Evolutionary conservation across 2,888 invertebrate species (phyloP).

Genomic region (Acrobasis suavella): DNA sequence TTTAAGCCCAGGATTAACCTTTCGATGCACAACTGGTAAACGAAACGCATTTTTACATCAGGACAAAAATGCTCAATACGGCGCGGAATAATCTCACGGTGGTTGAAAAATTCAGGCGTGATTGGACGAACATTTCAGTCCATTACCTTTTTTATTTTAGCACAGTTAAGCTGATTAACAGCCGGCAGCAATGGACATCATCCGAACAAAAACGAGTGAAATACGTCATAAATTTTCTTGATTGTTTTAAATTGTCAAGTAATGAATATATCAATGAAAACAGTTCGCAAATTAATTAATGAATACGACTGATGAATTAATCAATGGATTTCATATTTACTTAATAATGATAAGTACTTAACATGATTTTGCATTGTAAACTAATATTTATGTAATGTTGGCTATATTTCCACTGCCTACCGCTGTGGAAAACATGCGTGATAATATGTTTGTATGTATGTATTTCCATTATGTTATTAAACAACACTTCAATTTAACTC

Average conservation of each 20-base stretch:
- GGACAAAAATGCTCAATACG: not conserved
- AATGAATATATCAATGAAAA: not conserved
- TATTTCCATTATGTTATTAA: no score
- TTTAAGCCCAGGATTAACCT: slow-evolving; percentile 5
- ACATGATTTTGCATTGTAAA: no score
- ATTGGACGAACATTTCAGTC: slow-evolving; percentile 47
- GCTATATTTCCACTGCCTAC: no score
- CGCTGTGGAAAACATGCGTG: no score
- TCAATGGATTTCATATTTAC: no score
- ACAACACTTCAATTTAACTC: no score
- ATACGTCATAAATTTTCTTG: not conserved
- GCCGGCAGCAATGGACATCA: slow-evolving; percentile 55
- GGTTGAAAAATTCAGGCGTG: slow-evolving; percentile 4
- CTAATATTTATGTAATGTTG: no score
- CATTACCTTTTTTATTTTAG: slow-evolving; percentile 65
- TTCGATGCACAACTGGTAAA: slow-evolving; percentile 11
- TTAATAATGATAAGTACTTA: no score
- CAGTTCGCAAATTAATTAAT: no score
- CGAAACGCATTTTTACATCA: slow-evolving; percentile 10
- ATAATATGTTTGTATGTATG: no score
- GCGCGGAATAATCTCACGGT: not conserved
- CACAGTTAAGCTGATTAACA: slow-evolving; percentile 68
- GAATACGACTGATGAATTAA: no score
- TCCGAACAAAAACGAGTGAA: not conserved
- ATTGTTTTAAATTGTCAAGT: not conserved